A percentile compares a stretch with the other conserved stretches of the same genome.
phyloP scores from a whole-genome alignment of 2,888 invertebrate species.

The Cordilura impudica region DNA sequence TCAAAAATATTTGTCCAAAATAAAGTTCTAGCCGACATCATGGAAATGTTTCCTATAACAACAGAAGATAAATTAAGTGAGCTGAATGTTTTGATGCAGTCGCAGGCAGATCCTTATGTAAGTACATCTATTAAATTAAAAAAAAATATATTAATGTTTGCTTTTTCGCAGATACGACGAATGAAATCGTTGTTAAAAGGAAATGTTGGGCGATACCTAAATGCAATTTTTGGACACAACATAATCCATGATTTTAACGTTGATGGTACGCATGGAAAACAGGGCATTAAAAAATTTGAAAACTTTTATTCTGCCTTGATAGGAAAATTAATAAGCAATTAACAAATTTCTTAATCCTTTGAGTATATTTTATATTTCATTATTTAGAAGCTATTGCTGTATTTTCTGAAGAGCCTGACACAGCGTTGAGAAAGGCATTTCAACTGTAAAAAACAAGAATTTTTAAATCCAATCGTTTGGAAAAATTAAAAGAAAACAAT shows the following conservation, averaged over 20 bases:
- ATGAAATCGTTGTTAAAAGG: conserved; percentile 15
- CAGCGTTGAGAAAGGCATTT: no score
- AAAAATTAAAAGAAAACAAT: no score
- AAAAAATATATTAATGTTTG: not conserved
- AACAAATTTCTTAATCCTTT: not conserved
- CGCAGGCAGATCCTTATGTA: conserved; percentile 24
- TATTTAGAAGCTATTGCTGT: no score
- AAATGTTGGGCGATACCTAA: conserved; percentile 35
- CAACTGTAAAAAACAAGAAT: no score
- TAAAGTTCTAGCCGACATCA: conserved; percentile 9
- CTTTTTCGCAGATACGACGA: conserved; percentile 9
- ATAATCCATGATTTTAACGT: conserved; percentile 29
- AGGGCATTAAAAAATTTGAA: conserved; percentile 23
- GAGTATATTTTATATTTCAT: no score
- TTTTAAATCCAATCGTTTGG: no score
- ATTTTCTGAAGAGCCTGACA: no score
- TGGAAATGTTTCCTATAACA: conserved; percentile 5
- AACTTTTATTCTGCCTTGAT: conserved; percentile 27
- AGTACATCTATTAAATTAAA: not conserved
- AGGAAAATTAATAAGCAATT: not conserved
- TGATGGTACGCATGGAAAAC: conserved; percentile 31
- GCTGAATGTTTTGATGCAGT: not conserved
- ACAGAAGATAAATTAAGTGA: conserved; percentile 10
- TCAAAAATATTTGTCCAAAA: conserved; percentile 19
- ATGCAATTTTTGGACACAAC: conserved; percentile 14